Percentiles rank a stretch among this genome's conserved stretches.
phyloP scores from a whole-genome alignment of 2,888 invertebrate genomes.

The Tinea pellionella region DNA sequence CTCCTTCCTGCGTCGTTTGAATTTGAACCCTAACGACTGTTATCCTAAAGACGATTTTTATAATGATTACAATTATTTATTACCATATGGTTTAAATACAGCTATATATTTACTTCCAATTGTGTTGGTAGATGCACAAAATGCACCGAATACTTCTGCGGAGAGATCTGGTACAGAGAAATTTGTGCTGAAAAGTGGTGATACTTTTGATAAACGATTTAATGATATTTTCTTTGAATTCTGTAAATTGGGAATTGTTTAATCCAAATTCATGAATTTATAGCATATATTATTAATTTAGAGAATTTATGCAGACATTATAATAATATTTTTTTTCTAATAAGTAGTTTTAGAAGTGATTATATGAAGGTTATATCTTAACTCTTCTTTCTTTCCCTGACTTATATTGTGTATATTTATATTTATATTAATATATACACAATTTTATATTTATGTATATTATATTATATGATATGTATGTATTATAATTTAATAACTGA shows the following conservation, averaged over 20 bases:
- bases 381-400: too few species aligned
- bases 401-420: too few species aligned
- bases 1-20: background rate
- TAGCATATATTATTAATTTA: too few species aligned
- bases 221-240: background rate
- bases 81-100: background rate
- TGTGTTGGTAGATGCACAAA: background rate
- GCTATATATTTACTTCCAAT: conserved; percentile 4
- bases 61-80: background rate
- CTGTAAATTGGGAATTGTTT: background rate
- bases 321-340: too few species aligned
- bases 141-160: background rate
- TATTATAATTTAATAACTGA: too few species aligned
- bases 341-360: too few species aligned
- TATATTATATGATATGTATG: too few species aligned
- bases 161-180: background rate
- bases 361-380: too few species aligned
- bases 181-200: background rate
- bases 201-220: conserved; percentile 5
- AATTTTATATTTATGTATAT: too few species aligned
- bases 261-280: too few species aligned
- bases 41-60: background rate
- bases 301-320: too few species aligned
- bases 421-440: too few species aligned
- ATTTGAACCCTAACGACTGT: background rate